A percentile compares a stretch with the other conserved stretches of the same genome.
These are phyloP conservation scores for Sebastes matsubarae DNA, from an alignment of 2,797 vertebrate species.

Conservation along the genomic window DNA sequence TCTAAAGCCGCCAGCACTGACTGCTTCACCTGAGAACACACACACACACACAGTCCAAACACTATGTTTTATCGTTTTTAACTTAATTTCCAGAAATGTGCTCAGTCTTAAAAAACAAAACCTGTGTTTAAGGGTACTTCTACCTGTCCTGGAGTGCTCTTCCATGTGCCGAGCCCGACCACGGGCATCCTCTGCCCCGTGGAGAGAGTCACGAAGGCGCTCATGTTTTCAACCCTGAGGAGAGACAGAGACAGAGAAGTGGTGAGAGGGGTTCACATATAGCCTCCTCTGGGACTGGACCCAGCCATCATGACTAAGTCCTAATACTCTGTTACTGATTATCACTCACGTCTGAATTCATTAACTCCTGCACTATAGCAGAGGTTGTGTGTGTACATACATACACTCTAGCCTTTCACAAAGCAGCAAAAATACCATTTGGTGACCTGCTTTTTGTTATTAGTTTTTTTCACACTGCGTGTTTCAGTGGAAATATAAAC, in stretches of 20 bases:
- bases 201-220: constrained; percentile 60
- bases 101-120: background rate
- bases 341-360: constrained; percentile 45
- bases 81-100: background rate
- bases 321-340: constrained; percentile 63
- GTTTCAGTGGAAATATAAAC: constrained; percentile 52
- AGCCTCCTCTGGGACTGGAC: background rate
- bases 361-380: constrained; percentile 42
- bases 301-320: constrained; percentile 58
- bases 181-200: constrained; percentile 77
- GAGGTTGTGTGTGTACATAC: background rate
- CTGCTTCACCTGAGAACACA: constrained; percentile 75
- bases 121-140: background rate
- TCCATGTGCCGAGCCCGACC: constrained; percentile 84
- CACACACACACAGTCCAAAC: background rate
- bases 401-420: background rate
- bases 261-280: constrained; percentile 8
- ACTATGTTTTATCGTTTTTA: background rate
- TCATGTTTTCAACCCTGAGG: constrained; percentile 64
- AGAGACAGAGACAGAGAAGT: constrained; percentile 10
- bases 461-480: background rate
- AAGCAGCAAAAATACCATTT: background rate
- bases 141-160: constrained; percentile 81
- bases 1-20: constrained; percentile 80
- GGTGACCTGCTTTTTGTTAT: constrained; percentile 6